Base-by-base conservation (phyloP, 1,140 invertebrate species). In the Stegodyphus mimosarum region DNA sequence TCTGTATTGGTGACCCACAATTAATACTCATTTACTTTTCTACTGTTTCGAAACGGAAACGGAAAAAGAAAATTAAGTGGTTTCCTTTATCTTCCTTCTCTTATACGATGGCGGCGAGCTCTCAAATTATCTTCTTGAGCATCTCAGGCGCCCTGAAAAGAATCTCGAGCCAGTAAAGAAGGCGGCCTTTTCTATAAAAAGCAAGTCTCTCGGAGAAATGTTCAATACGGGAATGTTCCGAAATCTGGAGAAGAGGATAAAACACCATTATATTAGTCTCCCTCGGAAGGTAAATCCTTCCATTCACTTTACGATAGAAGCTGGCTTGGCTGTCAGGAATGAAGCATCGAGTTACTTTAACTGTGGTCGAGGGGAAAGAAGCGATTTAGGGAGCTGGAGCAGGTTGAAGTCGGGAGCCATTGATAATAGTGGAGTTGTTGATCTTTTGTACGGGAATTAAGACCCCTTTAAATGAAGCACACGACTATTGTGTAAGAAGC, bases 361-460 rank as follows among this genome's bases (percentile, higher is more conserved):
- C 72, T 75, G 81, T 73, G 79, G 79, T 81, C n/a, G 53, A 64
- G 53, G 64, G 72, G 50, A 10, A 17, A 13, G 49, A 15, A 17
- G 60, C 15, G 60, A 49, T 63, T 66, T 72, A 18, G n/a, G 53
- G 70, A 49, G 52, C 70, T 50, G 69, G 64, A 83, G 15, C 48
- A 64, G 53, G 69, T 81, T 81, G 67, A 81, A 81, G 69, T 81
- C 52, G 60, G 53, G 13, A 73, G n/a, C 79, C 70, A 73, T 74
- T 83, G 79, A 73, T 74, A 72, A 83, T 74, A 66, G 79, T 53
- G n/a, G 80, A 81, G 67, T 75, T 74, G 80, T 74, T 83, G 80
- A 75, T 74, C 71, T 74, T 83, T 75, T 83, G 81, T 83, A 83
- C 73, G 51, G 81, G 81, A 75, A 83, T 83, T 83, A 83, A 83